Percentiles rank a stretch among this genome's conserved stretches.
phyloP scores from a whole-genome alignment of 2,888 invertebrate species.

The Protophormia terraenovae region DNA sequence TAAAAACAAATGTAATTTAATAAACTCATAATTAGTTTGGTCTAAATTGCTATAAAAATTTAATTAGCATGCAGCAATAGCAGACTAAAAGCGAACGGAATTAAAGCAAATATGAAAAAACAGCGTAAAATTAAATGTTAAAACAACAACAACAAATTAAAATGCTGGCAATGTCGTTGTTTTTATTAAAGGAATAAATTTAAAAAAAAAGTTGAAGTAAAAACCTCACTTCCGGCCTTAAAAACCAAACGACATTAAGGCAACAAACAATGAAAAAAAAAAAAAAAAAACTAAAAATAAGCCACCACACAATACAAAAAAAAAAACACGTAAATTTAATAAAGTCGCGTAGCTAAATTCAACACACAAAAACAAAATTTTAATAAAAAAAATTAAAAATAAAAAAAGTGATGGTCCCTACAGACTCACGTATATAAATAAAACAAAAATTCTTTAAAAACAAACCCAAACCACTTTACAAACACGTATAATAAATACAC shows the following conservation, averaged over 20 bases:
- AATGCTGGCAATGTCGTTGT: background rate
- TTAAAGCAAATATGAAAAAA: background rate
- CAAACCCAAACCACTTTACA: background rate
- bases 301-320: background rate
- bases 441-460: background rate
- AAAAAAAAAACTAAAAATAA: background rate
- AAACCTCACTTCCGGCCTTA: constrained; percentile 14
- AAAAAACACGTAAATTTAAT: constrained; percentile 36
- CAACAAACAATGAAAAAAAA: background rate
- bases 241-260: constrained; percentile 19
- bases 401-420: background rate
- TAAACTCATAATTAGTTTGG: constrained; percentile 55
- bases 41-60: constrained; percentile 39
- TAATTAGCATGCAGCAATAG: constrained; percentile 45
- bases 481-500: background rate
- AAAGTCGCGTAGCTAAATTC: constrained; percentile 6
- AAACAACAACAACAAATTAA: background rate
- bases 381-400: background rate
- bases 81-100: background rate
- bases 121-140: background rate
- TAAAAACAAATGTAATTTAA: constrained; percentile 50
- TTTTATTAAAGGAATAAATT: background rate
- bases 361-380: constrained; percentile 1
- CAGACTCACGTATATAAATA: background rate
- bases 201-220: background rate